Evolutionary conservation across 2,888 invertebrate genomes (phyloP), one percentile per base, ranked within the genome.

Genomic region (Zygaena filipendulae): DNA sequence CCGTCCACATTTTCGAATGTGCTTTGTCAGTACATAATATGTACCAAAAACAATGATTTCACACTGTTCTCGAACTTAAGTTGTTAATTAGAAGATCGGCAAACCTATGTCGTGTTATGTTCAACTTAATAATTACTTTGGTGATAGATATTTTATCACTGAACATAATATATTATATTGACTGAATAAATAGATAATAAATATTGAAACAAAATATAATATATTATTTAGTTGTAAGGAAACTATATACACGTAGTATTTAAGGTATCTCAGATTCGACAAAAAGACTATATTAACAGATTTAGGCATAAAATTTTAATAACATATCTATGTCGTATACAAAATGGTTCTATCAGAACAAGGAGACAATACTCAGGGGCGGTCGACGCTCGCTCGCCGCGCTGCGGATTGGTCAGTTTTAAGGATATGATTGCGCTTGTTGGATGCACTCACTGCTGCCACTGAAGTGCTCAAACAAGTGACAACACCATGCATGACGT

Each of bases 211-310:
- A 59, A 67, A 63, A 52, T 53, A 54, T 64, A 57, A 60, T 67
- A 64, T 69, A 68, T 66, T 51, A 59, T 16, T 64, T 74, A 74
- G 66, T 6, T 16, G 16, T 16, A 16, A n/a, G n/a, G n/a, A n/a
- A 16, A 16, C 16, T 67, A 64, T 69, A 68, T 66, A 51, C 57
- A 59, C 4, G 63, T 72, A 74, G 66, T 56, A 42, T 52, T 49
- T 77, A 75, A 77, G 74, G 61, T 72, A 72, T 77, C 70, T 72
- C 71, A 70, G 69, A 74, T 74, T 75, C 70, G 72, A 75, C 64
- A 57, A 77, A 75, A 77, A 79, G 77, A 77, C 77, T 79, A 72
- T 58, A 51, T 60, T n/a, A 61, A 62, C 54, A 61, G 52, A 64
- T 67, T 69, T 72, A 75, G 74, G 72, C 56, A 72, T 63, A 66